Percentiles rank a stretch among this genome's conserved stretches.
These are phyloP conservation scores for Lonchura striata DNA, from an alignment of 2,113 vertebrate species.

Conservation along the genomic window DNA sequence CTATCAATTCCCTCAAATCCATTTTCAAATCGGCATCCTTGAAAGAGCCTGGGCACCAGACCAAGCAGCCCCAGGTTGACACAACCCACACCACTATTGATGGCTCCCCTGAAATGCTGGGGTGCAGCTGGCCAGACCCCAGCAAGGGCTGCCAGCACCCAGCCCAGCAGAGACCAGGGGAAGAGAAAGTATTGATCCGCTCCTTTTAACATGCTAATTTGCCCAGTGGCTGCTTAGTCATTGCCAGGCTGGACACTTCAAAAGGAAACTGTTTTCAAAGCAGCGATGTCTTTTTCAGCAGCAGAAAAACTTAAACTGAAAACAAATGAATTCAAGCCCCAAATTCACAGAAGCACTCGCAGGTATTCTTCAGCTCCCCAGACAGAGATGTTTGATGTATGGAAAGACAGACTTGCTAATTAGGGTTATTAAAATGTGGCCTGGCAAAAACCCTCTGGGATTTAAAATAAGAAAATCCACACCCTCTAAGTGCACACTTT, in stretches of 20 bases:
- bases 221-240: conserved; percentile 80
- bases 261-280: conserved; percentile 83
- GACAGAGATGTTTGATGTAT: conserved; percentile 19
- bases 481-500: background rate
- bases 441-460: conserved; percentile 2
- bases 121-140: conserved; percentile 18
- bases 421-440: conserved; percentile 32
- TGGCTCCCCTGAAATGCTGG: conserved; percentile 37
- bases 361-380: background rate
- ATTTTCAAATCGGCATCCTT: conserved; percentile 68
- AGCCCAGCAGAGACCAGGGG: background rate
- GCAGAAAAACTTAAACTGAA: conserved; percentile 59
- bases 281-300: conserved; percentile 69
- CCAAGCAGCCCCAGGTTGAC: conserved; percentile 46
- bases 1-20: conserved; percentile 63
- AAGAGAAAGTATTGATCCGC: conserved; percentile 79
- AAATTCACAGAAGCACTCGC: conserved; percentile 52
- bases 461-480: conserved; percentile 30
- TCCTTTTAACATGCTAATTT: conserved; percentile 90
- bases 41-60: conserved; percentile 47
- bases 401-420: conserved; percentile 49
- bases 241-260: conserved; percentile 77
- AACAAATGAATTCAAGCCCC: conserved; percentile 65
- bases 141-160: background rate
- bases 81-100: background rate